A percentile compares a stretch with the other conserved stretches of the same genome.
These are phyloP conservation scores for Berghia stephanieae DNA, from an alignment of 1,140 invertebrate genomes.

Conservation along the genomic window DNA sequence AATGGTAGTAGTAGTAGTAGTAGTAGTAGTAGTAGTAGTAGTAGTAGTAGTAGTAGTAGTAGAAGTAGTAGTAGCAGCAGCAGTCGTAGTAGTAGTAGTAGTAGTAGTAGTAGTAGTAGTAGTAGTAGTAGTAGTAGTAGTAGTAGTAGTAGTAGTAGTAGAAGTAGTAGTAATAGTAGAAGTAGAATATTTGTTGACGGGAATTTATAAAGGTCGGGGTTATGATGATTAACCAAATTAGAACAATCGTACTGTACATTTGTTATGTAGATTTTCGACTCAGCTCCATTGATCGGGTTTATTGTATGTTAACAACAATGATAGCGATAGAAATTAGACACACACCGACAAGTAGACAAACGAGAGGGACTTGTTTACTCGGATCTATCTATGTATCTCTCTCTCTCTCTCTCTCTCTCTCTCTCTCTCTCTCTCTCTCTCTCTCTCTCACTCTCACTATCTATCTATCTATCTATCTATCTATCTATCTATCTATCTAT, in stretches of 20 bases:
- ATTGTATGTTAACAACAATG: background rate
- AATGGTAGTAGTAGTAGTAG: slow-evolving; percentile 4
- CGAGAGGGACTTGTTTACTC: too few species aligned
- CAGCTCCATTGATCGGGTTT: too few species aligned
- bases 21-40: slow-evolving; percentile 8
- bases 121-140: background rate
- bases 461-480: too few species aligned
- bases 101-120: background rate
- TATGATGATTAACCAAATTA: background rate
- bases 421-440: background rate
- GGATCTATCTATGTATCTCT: too few species aligned
- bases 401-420: background rate
- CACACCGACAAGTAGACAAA: too few species aligned
- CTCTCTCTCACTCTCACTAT: too few species aligned
- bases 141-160: background rate
- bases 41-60: background rate
- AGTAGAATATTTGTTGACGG: background rate
- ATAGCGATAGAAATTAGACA: too few species aligned
- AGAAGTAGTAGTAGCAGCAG: too few species aligned
- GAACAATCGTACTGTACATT: background rate
- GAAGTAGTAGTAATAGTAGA: background rate
- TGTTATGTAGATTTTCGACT: too few species aligned
- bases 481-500: background rate
- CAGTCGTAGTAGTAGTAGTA: too few species aligned
- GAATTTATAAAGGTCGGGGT: too few species aligned